Base-by-base conservation (phyloP, 2,888 invertebrate genomes). In the Ecliptopera silaceata region DNA sequence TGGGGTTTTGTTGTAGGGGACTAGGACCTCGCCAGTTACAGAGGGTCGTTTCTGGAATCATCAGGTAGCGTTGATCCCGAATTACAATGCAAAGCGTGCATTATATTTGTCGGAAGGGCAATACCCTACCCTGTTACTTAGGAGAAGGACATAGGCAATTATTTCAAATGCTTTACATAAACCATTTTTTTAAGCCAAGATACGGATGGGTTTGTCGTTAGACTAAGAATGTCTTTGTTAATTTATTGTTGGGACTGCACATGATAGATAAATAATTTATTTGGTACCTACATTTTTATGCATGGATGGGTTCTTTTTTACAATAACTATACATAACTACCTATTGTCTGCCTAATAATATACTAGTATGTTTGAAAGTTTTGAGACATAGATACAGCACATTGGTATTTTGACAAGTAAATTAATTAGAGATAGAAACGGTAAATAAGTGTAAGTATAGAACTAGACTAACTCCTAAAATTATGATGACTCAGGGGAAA, bases 11-110 rank as follows among this genome's bases (percentile, higher is more conserved):
- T 36, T 17, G 36, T 15, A n/a, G 39, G 46, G 32, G 4, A 46
- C 17, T 17, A 39, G 45, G 10, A 31, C 12, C 32, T 22, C 4
- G 17, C 18, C 15, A n/a, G n/a, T 20, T 10, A 22, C 32, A 20
- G 31, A 11, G n/a, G 31, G 49, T 20, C 42, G 18, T 10, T 22
- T 15, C 10, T 5, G 22, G 45, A 18, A 39, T 48, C 38, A 44
- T 53, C 57, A 52, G 57, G 57, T 58, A 58, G 57, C 43, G 13
- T 20, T 38, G 17, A 39, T 48, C 52, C 52, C 55, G 34, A 56
- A 39, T 41, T 15, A 29, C 41, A 45, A 50, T 22, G 46, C 98
- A 72, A 97, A 44, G 38, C 17, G n/a, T n/a, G 34, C n/a, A 49
- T 49, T 44, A 38, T 54, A 13, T 20, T 32, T 29, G 36, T 48